Conservation (phyloP, 2,113 vertebrate genomes). For the Macrotis lagotis region DNA sequence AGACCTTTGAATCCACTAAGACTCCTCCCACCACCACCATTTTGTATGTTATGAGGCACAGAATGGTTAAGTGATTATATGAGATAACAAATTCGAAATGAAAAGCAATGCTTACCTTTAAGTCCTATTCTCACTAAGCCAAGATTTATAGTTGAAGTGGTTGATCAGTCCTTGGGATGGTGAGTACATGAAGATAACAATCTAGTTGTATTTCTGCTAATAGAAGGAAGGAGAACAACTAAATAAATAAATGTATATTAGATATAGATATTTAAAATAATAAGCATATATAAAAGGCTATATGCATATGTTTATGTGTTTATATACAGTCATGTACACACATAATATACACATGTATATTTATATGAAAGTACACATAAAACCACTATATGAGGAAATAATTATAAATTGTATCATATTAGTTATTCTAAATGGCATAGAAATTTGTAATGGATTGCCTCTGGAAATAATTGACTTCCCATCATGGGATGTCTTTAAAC, state of each 20-base stretch:
- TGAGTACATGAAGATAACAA: neutral
- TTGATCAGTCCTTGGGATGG: neutral
- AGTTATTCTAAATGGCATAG: neutral
- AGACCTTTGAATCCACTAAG: neutral
- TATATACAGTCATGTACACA: too few relatives aligned
- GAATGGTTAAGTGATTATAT: neutral
- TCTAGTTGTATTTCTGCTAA: neutral
- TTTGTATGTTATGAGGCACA: neutral
- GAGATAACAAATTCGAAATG: neutral
- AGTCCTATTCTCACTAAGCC: neutral
- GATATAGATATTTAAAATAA: neutral
- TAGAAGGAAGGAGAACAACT: neutral
- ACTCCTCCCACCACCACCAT: neutral
- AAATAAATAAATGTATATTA: neutral
- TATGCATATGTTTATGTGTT: neutral
- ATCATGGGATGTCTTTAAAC: neutral
- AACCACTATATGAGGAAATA: neutral
- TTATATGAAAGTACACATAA: too few relatives aligned
- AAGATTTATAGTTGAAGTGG: neutral
- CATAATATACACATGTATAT: too few relatives aligned
- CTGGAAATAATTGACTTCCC: neutral
- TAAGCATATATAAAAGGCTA: neutral
- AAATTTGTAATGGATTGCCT: neutral
- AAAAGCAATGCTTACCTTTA: neutral
- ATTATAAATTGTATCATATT: neutral